Evolutionary conservation across 2,888 invertebrate genomes (phyloP), one percentile per base, ranked within the genome.

Genomic region (Drosophila koepferae): DNA sequence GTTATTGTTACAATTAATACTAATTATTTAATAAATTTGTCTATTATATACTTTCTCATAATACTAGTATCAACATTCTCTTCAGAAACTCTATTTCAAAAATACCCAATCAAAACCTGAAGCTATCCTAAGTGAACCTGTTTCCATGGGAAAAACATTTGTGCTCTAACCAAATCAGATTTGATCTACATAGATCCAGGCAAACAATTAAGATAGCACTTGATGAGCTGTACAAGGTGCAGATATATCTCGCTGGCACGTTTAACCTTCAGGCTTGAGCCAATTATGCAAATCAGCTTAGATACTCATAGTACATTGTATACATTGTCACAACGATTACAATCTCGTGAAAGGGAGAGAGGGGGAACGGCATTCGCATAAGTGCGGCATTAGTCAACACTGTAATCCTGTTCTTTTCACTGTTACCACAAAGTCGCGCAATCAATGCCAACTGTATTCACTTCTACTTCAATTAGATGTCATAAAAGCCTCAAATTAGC

Each of bases 401-500:
- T 38, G 28, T 59, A 43, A 34, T 41, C 51, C 43, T 49, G 48
- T 55, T 34, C 58, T n/a, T 20, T 58, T 38, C 67, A 61, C 43
- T 44, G 40, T 63, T 40, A 58, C 58, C 66, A 28, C 28, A 53
- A 44, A 71, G 61, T 60, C 64, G 72, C 64, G 69, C 72, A 86
- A 80, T 76, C 83, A 76, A 77, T 63, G 81, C 64, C 74, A 54
- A 77, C 72, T 72, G 77, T 77, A 68, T 77, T 66, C 63, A 63
- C 67, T 51, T 34, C 51, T 20, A 75, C 77, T 76, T 82, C 88
- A 79, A 79, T 85, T 89, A 84, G 72, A 58, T 62, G 63, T 53
- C 72, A 89, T 89, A 89, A 87, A 83, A 72, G 88, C 81, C 64
- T 43, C 70, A 81, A 84, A 84, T 84, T 89, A 84, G 59, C 85